Evolutionary conservation across 2,113 vertebrate species (phyloP), one percentile per base, ranked within the genome.

Genomic region (Panthera uncia): DNA sequence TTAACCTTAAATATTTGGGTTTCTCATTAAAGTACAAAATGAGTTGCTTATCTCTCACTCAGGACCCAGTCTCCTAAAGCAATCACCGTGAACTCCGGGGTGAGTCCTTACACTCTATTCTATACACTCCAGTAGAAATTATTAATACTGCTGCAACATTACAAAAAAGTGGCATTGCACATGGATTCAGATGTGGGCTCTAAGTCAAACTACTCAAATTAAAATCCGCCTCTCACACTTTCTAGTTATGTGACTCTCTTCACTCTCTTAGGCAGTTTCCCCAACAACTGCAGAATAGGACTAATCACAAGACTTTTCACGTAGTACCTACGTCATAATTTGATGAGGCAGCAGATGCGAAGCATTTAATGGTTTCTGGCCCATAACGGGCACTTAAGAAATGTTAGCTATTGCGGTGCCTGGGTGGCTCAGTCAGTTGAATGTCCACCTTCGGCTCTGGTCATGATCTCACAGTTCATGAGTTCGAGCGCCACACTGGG

Each of bases 11-110:
- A 38, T 57, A 29, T 7, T 82, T 31, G 63, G 27, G 27, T 69
- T 79, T 84, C 57, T 93, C 57, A 93, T 84, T 95, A 63, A 61
- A 83, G 45, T 45, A 87, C 12, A 88, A 83, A 87, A 74, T 69
- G 45, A 79, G 55, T 11, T 83, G 61, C 10, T 87, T 94, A 31
- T 73, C 29, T 66, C 78, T 95, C 5, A 71, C 50, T 57, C 84
- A 66, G 45, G 36, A 83, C 21, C 31, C 2, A 21, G 45, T 57
- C 31, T 71, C 13, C 38, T 94, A 48, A 50, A 79, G 69, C 33
- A 87, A 55, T 50, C 69, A 65, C 29, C 36, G 23, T 33, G 65
- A 69, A 50, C 29, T 55, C 11, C 9, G n/a, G 21, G 21, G 8
- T 69, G 21, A 13, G 41, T 61, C 25, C 12, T 80, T 36, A 92